phyloP scores from a whole-genome alignment of 2,113 vertebrate genomes.

The Myrmophylax atrothorax region DNA sequence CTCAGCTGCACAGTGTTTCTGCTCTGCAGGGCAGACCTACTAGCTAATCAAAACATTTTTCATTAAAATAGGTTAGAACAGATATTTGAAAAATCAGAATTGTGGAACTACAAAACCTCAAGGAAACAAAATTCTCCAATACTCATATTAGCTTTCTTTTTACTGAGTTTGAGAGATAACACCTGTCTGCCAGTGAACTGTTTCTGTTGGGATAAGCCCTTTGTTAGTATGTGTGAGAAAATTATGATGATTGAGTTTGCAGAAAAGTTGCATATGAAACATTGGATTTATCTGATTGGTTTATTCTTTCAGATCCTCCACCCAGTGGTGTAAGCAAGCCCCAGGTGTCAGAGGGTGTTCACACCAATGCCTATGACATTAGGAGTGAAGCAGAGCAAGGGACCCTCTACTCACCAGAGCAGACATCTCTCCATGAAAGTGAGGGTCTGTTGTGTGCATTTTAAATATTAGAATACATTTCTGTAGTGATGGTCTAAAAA shows the following conservation, averaged over 20 bases:
- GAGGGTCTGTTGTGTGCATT: constrained; percentile 91
- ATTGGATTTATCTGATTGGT: constrained; percentile 3
- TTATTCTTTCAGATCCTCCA: constrained; percentile 83
- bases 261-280: not conserved
- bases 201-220: not conserved
- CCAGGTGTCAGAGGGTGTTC: constrained; percentile 82
- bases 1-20: not conserved
- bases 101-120: not conserved
- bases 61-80: not conserved
- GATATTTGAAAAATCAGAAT: not conserved
- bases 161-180: not conserved
- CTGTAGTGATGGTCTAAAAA: not conserved
- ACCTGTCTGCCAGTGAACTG: not conserved
- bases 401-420: constrained; percentile 89
- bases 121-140: not conserved
- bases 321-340: constrained; percentile 80
- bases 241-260: not conserved
- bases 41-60: not conserved
- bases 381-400: constrained; percentile 88
- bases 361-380: constrained; percentile 86
- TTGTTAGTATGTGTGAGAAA: not conserved
- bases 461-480: constrained; percentile 60
- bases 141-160: not conserved
- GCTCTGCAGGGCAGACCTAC: not conserved
- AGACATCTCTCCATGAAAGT: constrained; percentile 96